Evolutionary conservation across 1,140 invertebrate genomes (phyloP), one percentile per base, ranked within the genome.

Genomic region (Sinella curviseta): DNA sequence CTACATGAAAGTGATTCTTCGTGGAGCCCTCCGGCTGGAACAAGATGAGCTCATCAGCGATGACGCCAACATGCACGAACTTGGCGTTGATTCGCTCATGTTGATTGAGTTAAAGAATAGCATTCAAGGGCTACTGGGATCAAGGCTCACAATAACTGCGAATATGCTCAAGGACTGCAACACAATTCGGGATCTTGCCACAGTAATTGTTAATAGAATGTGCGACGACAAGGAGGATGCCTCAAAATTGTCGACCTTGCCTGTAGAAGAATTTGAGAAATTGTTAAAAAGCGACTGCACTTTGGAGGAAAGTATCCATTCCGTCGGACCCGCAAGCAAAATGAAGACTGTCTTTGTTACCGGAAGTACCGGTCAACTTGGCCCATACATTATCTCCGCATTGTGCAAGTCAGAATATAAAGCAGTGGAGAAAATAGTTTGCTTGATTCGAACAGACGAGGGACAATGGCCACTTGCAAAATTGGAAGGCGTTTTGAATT

Each of bases 41-140:
- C 12, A 14, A 16, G 26, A 74, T 16, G 34, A 74, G 30, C 12
- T 26, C 8, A 31, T 74, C 3, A 17, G 16, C 17, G 34, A 74
- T 20, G 14, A 16, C 31, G 30, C 30, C 8, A 74, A 74, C 30
- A 16, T 74, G 8, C 14, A 31, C 1, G 70, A 74, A 28, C 16
- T 74, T 12, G 70, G 70, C 24, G 30, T 74, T 12, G 70, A 74
- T 33, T 74, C 70, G 16, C 34, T 74, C 12, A 74, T 74, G 70
- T 34, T 74, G 4, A 31, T 74, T 33, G 70, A 74, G 70, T 4
- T 74, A 2, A 74, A 74, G 24, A 74, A 74, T 24, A 28, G 16
- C 30, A 16, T 74, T 16, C 34, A 31, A 31, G 4, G 12, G 3
- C 4, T 74, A 31, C 70, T 74, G 8, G 70, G 70, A 3, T 8